Base-by-base conservation (phyloP, 2,888 invertebrate genomes). In the Crematogaster levior region DNA sequence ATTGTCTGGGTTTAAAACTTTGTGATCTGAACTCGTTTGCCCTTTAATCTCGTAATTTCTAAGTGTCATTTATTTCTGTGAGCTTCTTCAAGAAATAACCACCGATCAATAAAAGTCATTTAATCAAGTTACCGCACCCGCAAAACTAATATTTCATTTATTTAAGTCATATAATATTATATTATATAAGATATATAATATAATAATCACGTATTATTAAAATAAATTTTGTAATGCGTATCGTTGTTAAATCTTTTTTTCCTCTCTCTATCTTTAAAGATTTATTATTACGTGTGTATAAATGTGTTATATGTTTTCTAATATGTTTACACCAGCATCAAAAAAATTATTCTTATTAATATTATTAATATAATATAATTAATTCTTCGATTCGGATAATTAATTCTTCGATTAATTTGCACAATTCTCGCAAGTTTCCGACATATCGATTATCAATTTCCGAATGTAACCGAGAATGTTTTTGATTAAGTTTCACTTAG, bases 1-100 rank as follows among this genome's bases (percentile, higher is more conserved):
- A 77, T 77, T 53, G 53, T 53, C 53, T 53, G 18, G 70, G 40
- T 70, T 70, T 27, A 30, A 68, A 77, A 77, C 53, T 77, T 61
- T 1, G 37, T 15, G 30, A 51, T 65, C 27, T 18, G 30, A 70
- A 70, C 53, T 70, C 30, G 77, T 68, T 68, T 48, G 40, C 27
- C 21, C 30, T 70, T 68, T 30, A 40, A 43, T 74, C 30, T 21
- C 18, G 3, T 21, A 60, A 43, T 77, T 56, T 56, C 21, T 21
- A 27, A 68, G 15, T 53, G 43, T 40, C 40, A 66, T 18, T 66
- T 66, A 66, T 53, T 51, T 24, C 15, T n/a, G 24, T 34, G 2
- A 7, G 15, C n/a, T 65, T 46, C 51, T 27, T 63, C 15, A 10
- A 27, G 6, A 15, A 27, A 24, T 40, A 53, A 24, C 53, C 10